A percentile compares a stretch with the other conserved stretches of the same genome.
Evolutionary conservation across 2,113 vertebrate species (phyloP).

Genomic region (Gila orcuttii): DNA sequence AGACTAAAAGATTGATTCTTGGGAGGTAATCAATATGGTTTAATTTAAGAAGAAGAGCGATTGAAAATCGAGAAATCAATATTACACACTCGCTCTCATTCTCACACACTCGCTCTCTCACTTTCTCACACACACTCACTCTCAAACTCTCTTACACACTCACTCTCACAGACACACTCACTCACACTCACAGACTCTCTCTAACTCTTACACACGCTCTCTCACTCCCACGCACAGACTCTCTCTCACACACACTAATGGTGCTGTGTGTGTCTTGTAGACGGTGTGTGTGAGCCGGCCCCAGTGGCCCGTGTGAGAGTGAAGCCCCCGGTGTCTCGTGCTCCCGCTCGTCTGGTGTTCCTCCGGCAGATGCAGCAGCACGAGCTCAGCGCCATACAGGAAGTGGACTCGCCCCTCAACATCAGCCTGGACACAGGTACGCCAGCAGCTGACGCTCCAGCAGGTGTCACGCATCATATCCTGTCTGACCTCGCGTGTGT

Average conservation of each 20-base stretch:
- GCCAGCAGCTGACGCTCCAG: not conserved
- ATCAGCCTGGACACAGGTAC: constrained; percentile 65
- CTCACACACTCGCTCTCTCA: too few species aligned
- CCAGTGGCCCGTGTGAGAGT: not conserved
- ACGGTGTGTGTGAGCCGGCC: not conserved
- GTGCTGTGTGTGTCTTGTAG: not conserved
- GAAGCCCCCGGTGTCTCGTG: constrained; percentile 62
- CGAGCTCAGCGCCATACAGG: constrained; percentile 91
- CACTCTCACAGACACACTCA: too few species aligned
- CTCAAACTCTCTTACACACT: too few species aligned
- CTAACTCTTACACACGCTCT: too few species aligned
- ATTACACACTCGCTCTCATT: too few species aligned
- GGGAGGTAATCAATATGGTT: too few species aligned
- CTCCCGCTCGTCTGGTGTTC: constrained; percentile 79
- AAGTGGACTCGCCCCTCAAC: constrained; percentile 81
- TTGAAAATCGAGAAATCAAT: too few species aligned
- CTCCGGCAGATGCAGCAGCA: constrained; percentile 79
- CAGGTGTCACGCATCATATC: not conserved
- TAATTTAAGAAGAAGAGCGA: too few species aligned
- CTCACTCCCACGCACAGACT: too few species aligned
- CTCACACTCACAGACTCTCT: too few species aligned
- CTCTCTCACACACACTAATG: not conserved
- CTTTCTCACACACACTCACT: too few species aligned
- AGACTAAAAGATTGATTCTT: too few species aligned
- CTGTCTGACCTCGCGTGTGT: not conserved